Evolutionary conservation across 1,140 invertebrate genomes (phyloP).

Genomic region (Zaprionus taronus): DNA sequence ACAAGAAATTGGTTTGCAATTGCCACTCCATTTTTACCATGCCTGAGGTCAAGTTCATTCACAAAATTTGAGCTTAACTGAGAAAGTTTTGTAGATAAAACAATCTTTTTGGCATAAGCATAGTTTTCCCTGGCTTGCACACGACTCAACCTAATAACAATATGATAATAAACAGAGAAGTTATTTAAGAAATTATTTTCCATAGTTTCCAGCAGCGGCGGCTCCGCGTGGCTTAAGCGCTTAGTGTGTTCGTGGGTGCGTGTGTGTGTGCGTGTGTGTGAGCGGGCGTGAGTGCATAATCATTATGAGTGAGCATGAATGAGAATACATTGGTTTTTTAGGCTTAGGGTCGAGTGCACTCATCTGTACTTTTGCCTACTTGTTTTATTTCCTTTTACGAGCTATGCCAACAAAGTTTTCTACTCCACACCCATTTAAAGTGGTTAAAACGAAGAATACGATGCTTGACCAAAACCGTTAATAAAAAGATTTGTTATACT

Average conservation of each 20-base stretch:
- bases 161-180: conserved; percentile 6
- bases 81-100: not conserved
- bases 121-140: not conserved
- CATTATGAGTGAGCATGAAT: conserved; percentile 10
- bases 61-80: not conserved
- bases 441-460: not conserved
- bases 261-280: not conserved
- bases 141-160: not conserved
- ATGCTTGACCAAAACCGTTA: not conserved
- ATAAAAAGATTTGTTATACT: not conserved
- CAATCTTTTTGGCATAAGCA: not conserved
- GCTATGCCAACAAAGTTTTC: not conserved
- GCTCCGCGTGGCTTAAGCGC: conserved; percentile 1
- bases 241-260: not conserved
- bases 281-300: conserved; percentile 1
- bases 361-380: not conserved
- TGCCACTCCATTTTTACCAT: not conserved
- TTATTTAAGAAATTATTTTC: conserved; percentile 8
- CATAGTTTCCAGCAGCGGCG: not conserved
- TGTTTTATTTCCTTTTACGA: conserved; percentile 3
- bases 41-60: not conserved
- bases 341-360: conserved; percentile 9
- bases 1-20: conserved; percentile 4
- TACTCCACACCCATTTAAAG: conserved; percentile 5
- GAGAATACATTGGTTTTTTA: conserved; percentile 10